phyloP scores from a whole-genome alignment of 37 sponge, comb jelly and placozoan species.

The Chondrosia reniformis region DNA sequence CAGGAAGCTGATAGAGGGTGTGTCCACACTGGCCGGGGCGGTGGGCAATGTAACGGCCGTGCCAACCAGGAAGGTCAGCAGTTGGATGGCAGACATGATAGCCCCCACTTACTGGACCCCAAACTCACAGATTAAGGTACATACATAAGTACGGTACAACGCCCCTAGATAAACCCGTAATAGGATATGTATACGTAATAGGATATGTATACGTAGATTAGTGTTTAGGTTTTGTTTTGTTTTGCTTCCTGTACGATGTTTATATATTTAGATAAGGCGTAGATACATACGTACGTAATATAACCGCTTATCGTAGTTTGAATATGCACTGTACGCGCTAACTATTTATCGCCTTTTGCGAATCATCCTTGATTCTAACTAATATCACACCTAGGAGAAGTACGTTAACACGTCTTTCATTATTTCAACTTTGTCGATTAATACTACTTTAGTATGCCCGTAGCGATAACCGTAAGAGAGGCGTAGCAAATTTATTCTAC shows the following conservation, averaged over 20 bases:
- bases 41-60: slow-evolving; percentile 54
- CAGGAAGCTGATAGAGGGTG: slow-evolving; percentile 67
- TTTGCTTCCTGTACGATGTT: background rate
- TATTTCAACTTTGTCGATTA: too few relatives aligned
- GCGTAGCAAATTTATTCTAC: too few relatives aligned
- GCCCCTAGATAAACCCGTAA: background rate
- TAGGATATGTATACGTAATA: background rate
- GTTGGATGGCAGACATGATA: slow-evolving; percentile 78
- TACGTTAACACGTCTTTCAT: too few relatives aligned
- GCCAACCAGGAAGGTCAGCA: slow-evolving; percentile 60
- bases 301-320: too few relatives aligned
- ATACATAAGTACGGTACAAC: background rate
- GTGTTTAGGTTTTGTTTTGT: background rate
- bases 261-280: background rate
- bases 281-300: background rate
- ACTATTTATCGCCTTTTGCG: too few relatives aligned
- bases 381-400: too few relatives aligned
- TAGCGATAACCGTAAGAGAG: too few relatives aligned
- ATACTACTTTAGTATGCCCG: too few relatives aligned
- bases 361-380: too few relatives aligned
- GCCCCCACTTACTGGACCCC: slow-evolving; percentile 93
- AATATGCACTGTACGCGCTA: too few relatives aligned
- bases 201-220: background rate
- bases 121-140: slow-evolving; percentile 61
- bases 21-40: slow-evolving; percentile 46